These are phyloP conservation scores for Andricus quercusramuli DNA, from an alignment of 2,888 invertebrate genomes.

Conservation along the genomic window DNA sequence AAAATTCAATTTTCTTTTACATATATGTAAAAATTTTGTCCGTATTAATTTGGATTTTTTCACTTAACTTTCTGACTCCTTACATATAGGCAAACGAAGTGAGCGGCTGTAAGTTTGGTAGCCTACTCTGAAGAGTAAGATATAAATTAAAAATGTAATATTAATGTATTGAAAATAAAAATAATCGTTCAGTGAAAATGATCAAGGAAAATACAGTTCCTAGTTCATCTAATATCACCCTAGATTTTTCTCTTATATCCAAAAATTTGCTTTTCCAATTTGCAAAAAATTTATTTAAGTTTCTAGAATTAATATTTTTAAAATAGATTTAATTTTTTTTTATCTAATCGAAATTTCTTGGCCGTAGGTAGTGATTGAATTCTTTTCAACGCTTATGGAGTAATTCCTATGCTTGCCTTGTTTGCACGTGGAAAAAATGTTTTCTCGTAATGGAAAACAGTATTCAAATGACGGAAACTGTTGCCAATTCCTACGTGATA, in stretches of 20 bases:
- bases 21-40: not conserved
- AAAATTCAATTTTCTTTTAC: not conserved
- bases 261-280: not conserved
- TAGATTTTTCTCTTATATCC: too few species aligned
- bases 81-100: not conserved
- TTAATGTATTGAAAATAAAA: not conserved
- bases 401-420: conserved; percentile 34
- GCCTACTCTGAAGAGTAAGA: not conserved
- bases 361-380: not conserved
- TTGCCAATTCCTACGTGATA: conserved; percentile 30
- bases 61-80: not conserved
- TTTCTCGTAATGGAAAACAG: conserved; percentile 8
- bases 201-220: too few species aligned
- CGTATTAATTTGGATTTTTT: not conserved
- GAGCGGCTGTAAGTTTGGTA: not conserved
- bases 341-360: not conserved
- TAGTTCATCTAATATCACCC: too few species aligned
- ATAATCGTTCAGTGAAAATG: too few species aligned
- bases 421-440: conserved; percentile 27
- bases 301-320: not conserved
- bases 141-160: not conserved
- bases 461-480: not conserved
- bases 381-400: not conserved
- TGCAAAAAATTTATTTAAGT: not conserved
- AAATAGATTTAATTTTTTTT: not conserved